phyloP scores from a whole-genome alignment of 2,797 vertebrate genomes.

The Labeo calbasu region DNA sequence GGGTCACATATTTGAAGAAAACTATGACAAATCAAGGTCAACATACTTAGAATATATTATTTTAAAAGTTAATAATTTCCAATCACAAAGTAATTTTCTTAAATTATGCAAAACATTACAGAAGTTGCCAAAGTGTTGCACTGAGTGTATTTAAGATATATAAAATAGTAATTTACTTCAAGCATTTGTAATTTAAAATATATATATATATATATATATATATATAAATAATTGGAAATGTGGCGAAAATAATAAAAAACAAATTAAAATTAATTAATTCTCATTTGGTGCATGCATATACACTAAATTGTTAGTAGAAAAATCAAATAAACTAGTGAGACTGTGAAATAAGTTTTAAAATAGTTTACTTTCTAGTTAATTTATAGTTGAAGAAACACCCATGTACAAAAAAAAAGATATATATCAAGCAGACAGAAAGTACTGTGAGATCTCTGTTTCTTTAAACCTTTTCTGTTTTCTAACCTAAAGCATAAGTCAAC shows the following conservation, averaged over 20 bases:
- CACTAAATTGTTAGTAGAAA: background rate
- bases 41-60: background rate
- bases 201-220: no score
- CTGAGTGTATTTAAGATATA: background rate
- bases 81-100: background rate
- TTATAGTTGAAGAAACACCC: no score
- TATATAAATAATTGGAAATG: background rate
- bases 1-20: background rate
- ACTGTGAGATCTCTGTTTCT: background rate
- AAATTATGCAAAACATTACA: background rate
- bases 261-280: no score
- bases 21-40: background rate
- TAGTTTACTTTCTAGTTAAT: background rate
- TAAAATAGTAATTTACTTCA: background rate
- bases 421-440: background rate
- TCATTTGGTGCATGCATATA: no score
- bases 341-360: background rate
- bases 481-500: slow-evolving; percentile 11
- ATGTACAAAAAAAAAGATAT: no score
- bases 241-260: background rate
- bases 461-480: slow-evolving; percentile 6
- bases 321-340: background rate
- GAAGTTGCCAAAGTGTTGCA: no score
- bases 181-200: background rate
- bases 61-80: background rate